A percentile compares a stretch with the other conserved stretches of the same genome.
These are phyloP conservation scores for Chrysochloris asiatica DNA, from an alignment of 2,113 vertebrate genomes.

Conservation along the genomic window DNA sequence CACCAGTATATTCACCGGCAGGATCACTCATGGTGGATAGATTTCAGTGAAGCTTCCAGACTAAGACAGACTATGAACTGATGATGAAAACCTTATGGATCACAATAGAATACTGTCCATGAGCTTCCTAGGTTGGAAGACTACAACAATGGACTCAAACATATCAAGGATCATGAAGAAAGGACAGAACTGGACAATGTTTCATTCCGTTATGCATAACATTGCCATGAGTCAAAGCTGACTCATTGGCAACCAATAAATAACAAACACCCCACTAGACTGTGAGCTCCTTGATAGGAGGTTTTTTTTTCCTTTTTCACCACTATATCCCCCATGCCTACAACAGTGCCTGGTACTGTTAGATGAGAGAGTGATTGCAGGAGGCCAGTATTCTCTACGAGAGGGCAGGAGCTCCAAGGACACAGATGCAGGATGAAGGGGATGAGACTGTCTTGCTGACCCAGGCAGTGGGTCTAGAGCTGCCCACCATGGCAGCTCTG, in stretches of 20 bases:
- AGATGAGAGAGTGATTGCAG: fast-evolving
- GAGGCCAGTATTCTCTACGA: background rate
- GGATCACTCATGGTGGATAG: background rate
- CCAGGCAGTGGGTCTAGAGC: background rate
- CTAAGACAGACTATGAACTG: too few species aligned
- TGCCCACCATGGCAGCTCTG: background rate
- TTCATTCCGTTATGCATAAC: background rate
- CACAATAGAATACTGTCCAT: background rate
- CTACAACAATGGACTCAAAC: background rate
- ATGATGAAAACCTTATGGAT: background rate
- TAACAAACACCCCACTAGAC: background rate
- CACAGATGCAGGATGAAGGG: fast-evolving
- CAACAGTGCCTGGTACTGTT: background rate
- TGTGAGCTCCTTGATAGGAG: too few species aligned
- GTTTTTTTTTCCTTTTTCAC: background rate
- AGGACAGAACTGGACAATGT: background rate
- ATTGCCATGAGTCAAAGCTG: background rate
- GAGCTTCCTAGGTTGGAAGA: background rate
- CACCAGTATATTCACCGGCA: background rate
- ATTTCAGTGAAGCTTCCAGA: too few species aligned
- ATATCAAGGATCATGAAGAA: background rate
- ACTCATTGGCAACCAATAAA: background rate
- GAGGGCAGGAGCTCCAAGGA: background rate
- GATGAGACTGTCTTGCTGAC: background rate
- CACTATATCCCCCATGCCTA: background rate